Evolutionary conservation across 2,797 vertebrate species (phyloP).

Genomic region (Catamblyrhynchus diadema): DNA sequence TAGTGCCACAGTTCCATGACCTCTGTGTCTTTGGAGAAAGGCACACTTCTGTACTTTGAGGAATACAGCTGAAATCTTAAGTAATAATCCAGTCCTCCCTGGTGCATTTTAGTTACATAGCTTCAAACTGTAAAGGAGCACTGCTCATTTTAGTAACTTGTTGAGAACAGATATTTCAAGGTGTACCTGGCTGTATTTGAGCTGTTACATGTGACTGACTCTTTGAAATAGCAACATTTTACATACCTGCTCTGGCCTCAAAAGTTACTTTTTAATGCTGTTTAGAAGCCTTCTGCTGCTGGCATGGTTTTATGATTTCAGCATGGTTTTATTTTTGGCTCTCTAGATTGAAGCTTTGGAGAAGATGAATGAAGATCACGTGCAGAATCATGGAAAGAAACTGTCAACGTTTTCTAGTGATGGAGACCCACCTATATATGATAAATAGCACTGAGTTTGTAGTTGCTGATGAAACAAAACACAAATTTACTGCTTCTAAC

Average conservation of each 20-base stretch:
- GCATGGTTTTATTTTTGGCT: not conserved
- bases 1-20: not conserved
- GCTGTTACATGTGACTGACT: not conserved
- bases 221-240: not conserved
- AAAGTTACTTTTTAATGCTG: not conserved
- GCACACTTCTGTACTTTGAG: not conserved
- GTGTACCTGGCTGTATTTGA: not conserved
- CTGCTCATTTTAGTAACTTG: not conserved
- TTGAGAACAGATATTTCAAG: not conserved
- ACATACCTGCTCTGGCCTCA: not conserved
- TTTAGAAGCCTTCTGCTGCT: not conserved
- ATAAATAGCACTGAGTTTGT: slow-evolving; percentile 63
- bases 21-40: not conserved
- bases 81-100: not conserved
- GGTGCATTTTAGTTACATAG: rapidly evolving
- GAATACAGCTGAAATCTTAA: not conserved
- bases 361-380: slow-evolving; percentile 93
- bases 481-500: slow-evolving; percentile 42
- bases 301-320: not conserved
- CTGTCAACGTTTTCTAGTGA: slow-evolving; percentile 70
- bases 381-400: slow-evolving; percentile 89
- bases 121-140: not conserved
- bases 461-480: not conserved
- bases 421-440: slow-evolving; percentile 76
- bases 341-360: slow-evolving; percentile 90